These are phyloP conservation scores for Stigmatopora nigra DNA, from an alignment of 2,113 vertebrate species.

Conservation along the genomic window DNA sequence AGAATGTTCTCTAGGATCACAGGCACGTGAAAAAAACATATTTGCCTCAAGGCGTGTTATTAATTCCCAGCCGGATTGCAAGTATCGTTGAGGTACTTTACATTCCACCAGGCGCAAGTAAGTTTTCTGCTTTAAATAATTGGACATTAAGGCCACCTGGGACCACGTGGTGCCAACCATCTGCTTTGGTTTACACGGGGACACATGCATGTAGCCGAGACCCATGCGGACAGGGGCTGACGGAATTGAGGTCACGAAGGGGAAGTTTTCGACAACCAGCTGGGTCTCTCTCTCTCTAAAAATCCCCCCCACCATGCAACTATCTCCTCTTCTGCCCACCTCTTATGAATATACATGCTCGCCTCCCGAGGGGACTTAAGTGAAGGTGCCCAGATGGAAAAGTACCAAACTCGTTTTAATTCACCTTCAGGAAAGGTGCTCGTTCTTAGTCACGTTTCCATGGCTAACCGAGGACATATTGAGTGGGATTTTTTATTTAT, in stretches of 20 bases:
- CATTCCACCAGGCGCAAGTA: background rate
- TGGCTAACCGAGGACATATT: conserved; percentile 16
- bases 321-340: conserved; percentile 30
- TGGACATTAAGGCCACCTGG: background rate
- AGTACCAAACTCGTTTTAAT: conserved; percentile 48
- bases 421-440: conserved; percentile 65
- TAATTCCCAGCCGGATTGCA: background rate
- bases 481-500: too few relatives aligned
- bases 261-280: conserved; percentile 63
- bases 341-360: conserved; percentile 71
- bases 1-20: background rate
- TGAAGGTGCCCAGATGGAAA: conserved; percentile 70
- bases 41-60: conserved; percentile 10
- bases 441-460: conserved; percentile 40
- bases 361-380: conserved; percentile 53
- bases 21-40: conserved; percentile 1
- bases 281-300: conserved; percentile 61
- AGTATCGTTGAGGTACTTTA: background rate
- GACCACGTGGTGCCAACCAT: conserved; percentile 8
- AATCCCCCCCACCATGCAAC: conserved; percentile 37
- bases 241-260: conserved; percentile 67
- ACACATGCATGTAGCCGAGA: conserved; percentile 12
- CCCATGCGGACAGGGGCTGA: conserved; percentile 30
- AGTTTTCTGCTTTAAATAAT: conserved; percentile 1
- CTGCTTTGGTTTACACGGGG: conserved; percentile 22